Percentiles rank a stretch among this genome's conserved stretches.
phyloP scores from a whole-genome alignment of 2,888 invertebrate species.

The Trypoxylon attenuatum region DNA sequence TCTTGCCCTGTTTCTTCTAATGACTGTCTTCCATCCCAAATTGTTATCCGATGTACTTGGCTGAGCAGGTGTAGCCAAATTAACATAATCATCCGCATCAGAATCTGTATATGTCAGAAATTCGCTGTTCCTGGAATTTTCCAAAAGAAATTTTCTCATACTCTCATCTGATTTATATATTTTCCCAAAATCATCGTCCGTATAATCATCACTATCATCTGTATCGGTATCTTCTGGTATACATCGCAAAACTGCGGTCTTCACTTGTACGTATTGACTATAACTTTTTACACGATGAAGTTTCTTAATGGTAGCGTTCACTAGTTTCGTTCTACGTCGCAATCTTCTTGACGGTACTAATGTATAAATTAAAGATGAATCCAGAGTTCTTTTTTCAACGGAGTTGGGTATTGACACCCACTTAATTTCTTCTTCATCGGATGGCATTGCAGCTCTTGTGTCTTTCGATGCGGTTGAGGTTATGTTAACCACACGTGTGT shows the following conservation, averaged over 20 bases:
- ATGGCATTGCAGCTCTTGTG: no score
- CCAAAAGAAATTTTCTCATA: background rate
- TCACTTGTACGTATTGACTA: constrained; percentile 40
- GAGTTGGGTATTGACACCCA: constrained; percentile 41
- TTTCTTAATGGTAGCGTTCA: constrained; percentile 44
- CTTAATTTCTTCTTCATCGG: constrained; percentile 2
- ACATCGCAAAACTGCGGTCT: constrained; percentile 36
- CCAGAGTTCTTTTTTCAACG: constrained; percentile 25
- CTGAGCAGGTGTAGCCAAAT: background rate
- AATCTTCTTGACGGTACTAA: constrained; percentile 29
- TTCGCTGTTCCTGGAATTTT: background rate
- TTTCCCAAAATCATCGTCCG: constrained; percentile 23
- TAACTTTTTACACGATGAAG: constrained; percentile 25
- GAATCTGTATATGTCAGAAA: background rate
- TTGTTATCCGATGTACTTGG: background rate
- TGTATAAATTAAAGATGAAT: constrained; percentile 37
- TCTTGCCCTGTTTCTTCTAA: background rate
- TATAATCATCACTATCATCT: constrained; percentile 14
- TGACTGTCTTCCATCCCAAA: constrained; percentile 5
- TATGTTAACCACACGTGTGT: no score
- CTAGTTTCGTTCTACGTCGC: constrained; percentile 33
- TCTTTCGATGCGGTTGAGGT: no score
- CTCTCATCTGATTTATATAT: constrained; percentile 4
- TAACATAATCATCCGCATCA: background rate
- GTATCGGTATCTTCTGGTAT: constrained; percentile 38